phyloP scores from a whole-genome alignment of 2,888 invertebrate genomes.

The Augiades crinisus region DNA sequence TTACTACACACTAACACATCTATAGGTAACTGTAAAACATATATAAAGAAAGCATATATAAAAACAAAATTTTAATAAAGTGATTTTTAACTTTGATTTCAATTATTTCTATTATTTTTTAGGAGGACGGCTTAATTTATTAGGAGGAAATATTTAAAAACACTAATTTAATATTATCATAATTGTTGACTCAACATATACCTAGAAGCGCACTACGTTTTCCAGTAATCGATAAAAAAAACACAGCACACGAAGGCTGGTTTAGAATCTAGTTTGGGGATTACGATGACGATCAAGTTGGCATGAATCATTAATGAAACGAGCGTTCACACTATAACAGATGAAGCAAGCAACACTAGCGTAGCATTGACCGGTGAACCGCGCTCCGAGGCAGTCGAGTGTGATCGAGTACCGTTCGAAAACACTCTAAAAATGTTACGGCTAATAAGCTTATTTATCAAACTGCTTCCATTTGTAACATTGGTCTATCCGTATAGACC shows the following conservation, averaged over 20 bases:
- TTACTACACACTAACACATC: neutral
- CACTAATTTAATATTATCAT: no score
- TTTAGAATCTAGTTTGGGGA: no score
- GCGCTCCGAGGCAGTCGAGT: neutral
- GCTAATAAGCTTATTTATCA: neutral
- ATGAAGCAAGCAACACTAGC: neutral
- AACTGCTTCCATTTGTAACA: neutral
- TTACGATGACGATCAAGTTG: neutral
- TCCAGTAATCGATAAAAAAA: no score
- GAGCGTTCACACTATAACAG: neutral
- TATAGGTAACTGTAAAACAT: no score
- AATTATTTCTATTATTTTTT: no score
- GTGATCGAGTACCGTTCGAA: neutral
- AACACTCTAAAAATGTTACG: neutral
- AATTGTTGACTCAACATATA: no score
- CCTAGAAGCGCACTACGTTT: no score
- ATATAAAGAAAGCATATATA: neutral
- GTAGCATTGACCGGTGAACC: slow-evolving; percentile 23
- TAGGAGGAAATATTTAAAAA: no score
- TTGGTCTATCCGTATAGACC: slow-evolving; percentile 42
- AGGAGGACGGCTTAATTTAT: no score
- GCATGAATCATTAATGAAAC: neutral
- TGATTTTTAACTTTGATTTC: no score
- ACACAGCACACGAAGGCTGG: no score
- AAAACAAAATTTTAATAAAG: neutral